Evolutionary conservation across 2,113 vertebrate species (phyloP).

Genomic region (Brachyistius frenatus): DNA sequence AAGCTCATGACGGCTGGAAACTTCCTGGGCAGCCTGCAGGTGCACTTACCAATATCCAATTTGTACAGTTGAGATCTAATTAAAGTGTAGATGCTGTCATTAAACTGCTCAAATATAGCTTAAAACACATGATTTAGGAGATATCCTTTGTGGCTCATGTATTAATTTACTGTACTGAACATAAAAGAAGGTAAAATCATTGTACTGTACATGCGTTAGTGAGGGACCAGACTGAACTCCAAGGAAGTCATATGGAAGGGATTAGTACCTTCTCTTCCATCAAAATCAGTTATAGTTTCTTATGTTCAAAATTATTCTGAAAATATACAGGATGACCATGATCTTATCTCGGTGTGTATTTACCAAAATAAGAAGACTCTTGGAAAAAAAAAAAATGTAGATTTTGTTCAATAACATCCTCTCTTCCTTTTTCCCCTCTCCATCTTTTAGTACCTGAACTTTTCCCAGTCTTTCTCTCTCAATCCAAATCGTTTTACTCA

Average conservation of each 20-base stretch:
- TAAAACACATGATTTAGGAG: not conserved
- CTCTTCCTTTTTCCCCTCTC: not conserved
- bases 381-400: no score
- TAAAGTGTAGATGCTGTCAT: not conserved
- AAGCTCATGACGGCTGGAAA: conserved; percentile 97
- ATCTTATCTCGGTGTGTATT: not conserved
- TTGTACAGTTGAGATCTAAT: not conserved
- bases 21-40: conserved; percentile 95
- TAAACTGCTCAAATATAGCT: not conserved
- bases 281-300: no score
- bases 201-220: not conserved
- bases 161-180: no score
- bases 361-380: not conserved
- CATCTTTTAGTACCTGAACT: not conserved
- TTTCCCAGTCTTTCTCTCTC: not conserved
- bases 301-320: no score
- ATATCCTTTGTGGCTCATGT: no score
- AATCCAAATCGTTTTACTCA: not conserved
- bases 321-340: not conserved
- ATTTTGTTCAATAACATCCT: no score
- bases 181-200: no score
- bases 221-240: not conserved
- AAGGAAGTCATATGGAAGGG: not conserved
- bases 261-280: not conserved
- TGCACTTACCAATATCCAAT: conserved; percentile 48